Base-by-base conservation (phyloP, 2,797 vertebrate genomes). In the Mallotus villosus region DNA sequence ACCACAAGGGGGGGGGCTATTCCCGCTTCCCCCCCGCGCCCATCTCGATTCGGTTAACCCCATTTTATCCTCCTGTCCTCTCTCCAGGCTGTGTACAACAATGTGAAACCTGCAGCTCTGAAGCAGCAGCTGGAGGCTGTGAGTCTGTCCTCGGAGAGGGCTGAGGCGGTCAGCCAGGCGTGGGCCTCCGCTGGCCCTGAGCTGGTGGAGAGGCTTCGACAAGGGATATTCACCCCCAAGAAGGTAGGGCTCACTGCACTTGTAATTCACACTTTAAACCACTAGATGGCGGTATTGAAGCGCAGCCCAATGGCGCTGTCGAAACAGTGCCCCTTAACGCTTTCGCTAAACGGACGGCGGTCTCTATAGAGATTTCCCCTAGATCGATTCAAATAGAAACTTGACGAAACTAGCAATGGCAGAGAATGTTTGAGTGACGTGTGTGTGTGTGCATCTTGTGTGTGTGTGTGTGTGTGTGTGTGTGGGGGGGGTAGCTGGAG, bases 51-150 rank as follows among this genome's bases (percentile, higher is more conserved):
- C 2, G 41, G 2, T 46, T 46, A 2, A 14, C 51, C 51, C 6
- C 19, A n/a, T 55, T 5, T 6, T 2, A 9, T 65, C 46, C 17
- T n/a, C 17, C 49, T 65, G 29, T 24, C 27, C 46, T 16, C 3
- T 49, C 69, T 73, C 53, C 70, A 99, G 97, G 96, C 96, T 1
- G 94, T 95, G 11, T 97, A 99, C 89, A 95, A 98, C 82, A 96
- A 92, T n/a, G 85, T 97, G 78, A 99, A 97, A 81, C 94, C 95
- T 0, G 81, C 89, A 0, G 87, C 92, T 49, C 85, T 99, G 78
- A 94, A 95, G 74, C 97, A 98, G 76, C 96, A 99, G 57, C 89
- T 99, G 60, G 93, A 97, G 76, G 93, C 73, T 8, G 86, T 97
- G 80, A 90, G 93, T 74, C 87, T 99, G 58, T 78, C 78, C 71